These are phyloP conservation scores for Actinostola sp. DNA, from an alignment of 92 coral and sea anemone species.

Conservation along the genomic window DNA sequence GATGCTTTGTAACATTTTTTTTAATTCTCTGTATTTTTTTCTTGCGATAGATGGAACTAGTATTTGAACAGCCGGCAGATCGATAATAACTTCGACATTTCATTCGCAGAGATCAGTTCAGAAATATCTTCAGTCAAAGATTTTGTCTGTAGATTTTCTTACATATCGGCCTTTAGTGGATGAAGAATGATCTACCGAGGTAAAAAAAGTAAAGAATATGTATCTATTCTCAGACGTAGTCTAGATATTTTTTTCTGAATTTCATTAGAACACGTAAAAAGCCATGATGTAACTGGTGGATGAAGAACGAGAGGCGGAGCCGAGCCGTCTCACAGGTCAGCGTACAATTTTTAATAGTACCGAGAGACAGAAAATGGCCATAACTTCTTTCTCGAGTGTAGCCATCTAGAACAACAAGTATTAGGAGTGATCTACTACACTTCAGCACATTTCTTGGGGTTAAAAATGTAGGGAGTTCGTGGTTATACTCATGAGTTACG, in stretches of 20 bases:
- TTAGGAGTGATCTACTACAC: conserved; percentile 15
- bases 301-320: conserved; percentile 15
- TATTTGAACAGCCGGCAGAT: too few species aligned
- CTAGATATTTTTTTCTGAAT: not conserved
- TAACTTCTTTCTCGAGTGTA: not conserved
- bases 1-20: too few species aligned
- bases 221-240: too few species aligned
- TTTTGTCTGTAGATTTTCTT: too few species aligned
- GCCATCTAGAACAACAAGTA: not conserved
- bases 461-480: conserved; percentile 17
- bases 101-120: too few species aligned
- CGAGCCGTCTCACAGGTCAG: conserved; percentile 39
- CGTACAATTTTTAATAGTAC: conserved; percentile 22
- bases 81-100: too few species aligned
- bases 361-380: conserved; percentile 25
- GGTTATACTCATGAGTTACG: conserved; percentile 19
- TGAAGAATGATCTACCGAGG: too few species aligned
- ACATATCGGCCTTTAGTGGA: too few species aligned
- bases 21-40: too few species aligned
- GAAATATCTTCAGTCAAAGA: too few species aligned
- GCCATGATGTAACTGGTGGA: conserved; percentile 9
- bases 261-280: conserved; percentile 4
- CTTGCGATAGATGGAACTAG: too few species aligned
- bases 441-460: conserved; percentile 9
- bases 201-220: too few species aligned